A percentile compares a stretch with the other conserved stretches of the same genome.
These are phyloP conservation scores for Hirtodrosophila histrioides DNA, from an alignment of 2,888 invertebrate species.

Conservation along the genomic window DNA sequence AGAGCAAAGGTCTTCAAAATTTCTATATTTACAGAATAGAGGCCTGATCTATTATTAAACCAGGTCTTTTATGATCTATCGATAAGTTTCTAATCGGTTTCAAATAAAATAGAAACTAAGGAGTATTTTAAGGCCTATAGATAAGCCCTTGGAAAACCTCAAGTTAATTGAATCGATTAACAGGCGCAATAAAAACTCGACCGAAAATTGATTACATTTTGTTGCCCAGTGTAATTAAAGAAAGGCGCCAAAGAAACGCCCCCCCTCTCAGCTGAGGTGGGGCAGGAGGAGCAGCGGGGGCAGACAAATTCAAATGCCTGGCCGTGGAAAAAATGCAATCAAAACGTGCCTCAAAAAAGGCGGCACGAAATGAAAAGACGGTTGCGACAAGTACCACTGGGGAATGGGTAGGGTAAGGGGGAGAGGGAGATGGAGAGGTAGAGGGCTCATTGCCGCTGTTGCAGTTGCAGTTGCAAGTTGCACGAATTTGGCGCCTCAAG, in stretches of 20 bases:
- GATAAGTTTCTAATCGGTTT: too few species aligned
- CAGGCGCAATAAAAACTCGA: too few species aligned
- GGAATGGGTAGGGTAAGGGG: background rate
- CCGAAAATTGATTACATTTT: background rate
- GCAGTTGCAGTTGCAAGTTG: slow-evolving; percentile 44
- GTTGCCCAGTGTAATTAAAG: slow-evolving; percentile 38
- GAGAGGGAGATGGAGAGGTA: too few species aligned
- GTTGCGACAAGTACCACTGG: slow-evolving; percentile 17
- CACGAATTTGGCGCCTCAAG: slow-evolving; percentile 68
- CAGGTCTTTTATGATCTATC: too few species aligned
- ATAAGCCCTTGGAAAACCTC: too few species aligned
- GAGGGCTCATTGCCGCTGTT: slow-evolving; percentile 5
- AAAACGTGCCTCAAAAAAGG: slow-evolving; percentile 42
- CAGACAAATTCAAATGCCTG: slow-evolving; percentile 38
- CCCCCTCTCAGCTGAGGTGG: background rate
- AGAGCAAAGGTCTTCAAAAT: too few species aligned
- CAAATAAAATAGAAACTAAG: too few species aligned
- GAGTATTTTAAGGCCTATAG: too few species aligned
- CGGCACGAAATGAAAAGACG: slow-evolving; percentile 43
- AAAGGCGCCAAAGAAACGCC: slow-evolving; percentile 39
- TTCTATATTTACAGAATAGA: too few species aligned
- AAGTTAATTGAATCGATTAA: too few species aligned
- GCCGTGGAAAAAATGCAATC: slow-evolving; percentile 56
- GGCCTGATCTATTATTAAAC: too few species aligned
- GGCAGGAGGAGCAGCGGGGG: background rate